Base-by-base conservation (phyloP, 2,888 invertebrate species). In the Antitype chi region DNA sequence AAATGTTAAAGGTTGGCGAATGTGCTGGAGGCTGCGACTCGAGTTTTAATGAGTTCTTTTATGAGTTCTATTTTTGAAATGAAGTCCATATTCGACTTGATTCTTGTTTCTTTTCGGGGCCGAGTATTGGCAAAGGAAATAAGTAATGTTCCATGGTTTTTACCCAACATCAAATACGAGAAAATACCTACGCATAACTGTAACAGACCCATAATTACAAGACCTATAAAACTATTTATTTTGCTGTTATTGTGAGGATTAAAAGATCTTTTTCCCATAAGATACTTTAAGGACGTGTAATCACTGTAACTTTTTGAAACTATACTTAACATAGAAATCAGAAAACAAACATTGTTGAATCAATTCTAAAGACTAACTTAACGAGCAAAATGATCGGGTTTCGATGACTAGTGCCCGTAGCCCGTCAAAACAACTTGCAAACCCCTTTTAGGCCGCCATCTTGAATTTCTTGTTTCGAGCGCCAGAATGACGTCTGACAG, bases 401-500 rank as follows among this genome's bases (percentile, higher is more conserved):
- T 90, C 85, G 81, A 83, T 86, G 83, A 81, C 59, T 70, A 89
- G 87, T 89, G 87, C 82, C 79, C 77, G 70, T 78, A 78, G 60
- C 85, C 87, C 85, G 82, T 86, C 89, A 89, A 89, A 92, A 90
- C 89, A 80, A 91, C 90, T 90, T 88, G 85, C 88, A 90, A 91
- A 92, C 93, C 94, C 94, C 90, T 93, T 94, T 91, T 90, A 85
- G 68, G 89, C 92, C 86, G 95, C 96, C 96, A 96, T 96, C 93
- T 96, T 96, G 94, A 91, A 94, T 94, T 93, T 92, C 91, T 92
- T 92, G 91, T 92, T 94, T 94, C 88, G 89, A 92, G 91, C 93
- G 93, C 94, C 94, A 95, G 90, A 91, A 88, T 95, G 94, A 95
- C 93, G 91, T 94, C 90, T 96, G 95, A 94, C 94, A 96, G 90